A percentile compares a stretch with the other conserved stretches of the same genome.
Conservation (phyloP, 1,140 invertebrate species). For the Venturia canescens region DNA sequence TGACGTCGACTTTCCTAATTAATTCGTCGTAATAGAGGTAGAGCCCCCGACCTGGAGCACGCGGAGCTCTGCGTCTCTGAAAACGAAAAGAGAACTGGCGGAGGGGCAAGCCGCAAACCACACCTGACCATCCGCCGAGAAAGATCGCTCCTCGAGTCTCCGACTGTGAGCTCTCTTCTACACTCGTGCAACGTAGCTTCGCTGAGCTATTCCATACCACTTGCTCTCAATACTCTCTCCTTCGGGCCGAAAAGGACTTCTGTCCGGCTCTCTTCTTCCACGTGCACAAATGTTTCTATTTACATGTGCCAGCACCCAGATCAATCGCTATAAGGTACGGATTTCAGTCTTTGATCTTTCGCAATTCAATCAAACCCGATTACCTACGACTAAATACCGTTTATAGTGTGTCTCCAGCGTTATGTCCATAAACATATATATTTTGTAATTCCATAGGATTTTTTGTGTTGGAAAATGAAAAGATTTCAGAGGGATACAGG, state of each 20-base stretch:
- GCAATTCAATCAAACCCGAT: neutral
- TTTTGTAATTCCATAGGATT: too few relatives aligned
- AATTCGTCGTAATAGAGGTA: slow-evolving; percentile 51
- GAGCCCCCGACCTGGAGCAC: slow-evolving; percentile 4
- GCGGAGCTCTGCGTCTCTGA: neutral
- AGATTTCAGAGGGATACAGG: too few relatives aligned
- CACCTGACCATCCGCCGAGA: slow-evolving; percentile 44
- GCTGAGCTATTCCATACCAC: neutral
- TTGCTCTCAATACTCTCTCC: neutral
- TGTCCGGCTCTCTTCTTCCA: neutral
- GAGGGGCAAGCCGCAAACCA: slow-evolving; percentile 42
- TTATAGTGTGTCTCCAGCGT: neutral
- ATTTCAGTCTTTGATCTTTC: neutral
- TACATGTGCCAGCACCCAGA: too few relatives aligned
- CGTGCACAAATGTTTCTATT: too few relatives aligned
- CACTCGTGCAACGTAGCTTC: neutral
- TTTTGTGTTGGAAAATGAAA: too few relatives aligned
- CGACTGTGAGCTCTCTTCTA: neutral
- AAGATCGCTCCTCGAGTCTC: neutral
- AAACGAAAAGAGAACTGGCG: neutral
- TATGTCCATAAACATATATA: neutral
- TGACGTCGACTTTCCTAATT: slow-evolving; percentile 56
- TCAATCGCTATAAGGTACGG: neutral
- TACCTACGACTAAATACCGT: neutral
- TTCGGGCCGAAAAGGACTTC: neutral